Evolutionary conservation across 2,888 invertebrate genomes (phyloP), one percentile per base, ranked within the genome.

Genomic region (Epinotia ramella): DNA sequence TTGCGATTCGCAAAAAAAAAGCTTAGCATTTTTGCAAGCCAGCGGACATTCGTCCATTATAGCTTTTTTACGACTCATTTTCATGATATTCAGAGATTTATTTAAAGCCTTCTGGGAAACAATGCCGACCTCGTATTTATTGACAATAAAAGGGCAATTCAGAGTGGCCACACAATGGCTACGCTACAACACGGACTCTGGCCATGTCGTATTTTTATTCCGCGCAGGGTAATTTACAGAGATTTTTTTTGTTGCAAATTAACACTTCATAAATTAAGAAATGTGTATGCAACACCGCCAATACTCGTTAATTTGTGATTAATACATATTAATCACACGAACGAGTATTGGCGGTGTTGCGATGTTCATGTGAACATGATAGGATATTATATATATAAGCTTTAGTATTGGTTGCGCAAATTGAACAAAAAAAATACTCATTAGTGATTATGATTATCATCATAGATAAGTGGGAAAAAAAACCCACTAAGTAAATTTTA

Each of bases 41-140:
- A 44, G 53, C 60, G 60, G 70, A 71, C 70, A 60, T 66, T 60
- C 24, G 60, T 66, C 33, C 71, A 76, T 72, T 70, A 77, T 77
- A 69, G 78, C 66, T 33, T 70, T 71, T 77, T 73, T 75, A 77
- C 75, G 73, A 76, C 68, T 78, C 66, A 76, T 74, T 80, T 78
- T 76, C 76, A 77, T 75, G 71, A 77, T 66, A 65, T 77, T 65
- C 72, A 62, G 68, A 75, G 73, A 74, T 77, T 80, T 74, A 81
- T 82, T 82, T 79, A 77, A 75, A 77, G 56, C 68, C 69, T 78
- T 59, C 72, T 77, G 73, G 79, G 80, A 81, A 83, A 85, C 84
- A 86, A 86, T 81, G 78, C 79, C 79, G 74, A 77, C 73, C 74
- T 65, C 77, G 77, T 81, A 84, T 85, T 84, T 83, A 84, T 83